Conservation (phyloP, 2,113 vertebrate genomes). For the Colius striatus region DNA sequence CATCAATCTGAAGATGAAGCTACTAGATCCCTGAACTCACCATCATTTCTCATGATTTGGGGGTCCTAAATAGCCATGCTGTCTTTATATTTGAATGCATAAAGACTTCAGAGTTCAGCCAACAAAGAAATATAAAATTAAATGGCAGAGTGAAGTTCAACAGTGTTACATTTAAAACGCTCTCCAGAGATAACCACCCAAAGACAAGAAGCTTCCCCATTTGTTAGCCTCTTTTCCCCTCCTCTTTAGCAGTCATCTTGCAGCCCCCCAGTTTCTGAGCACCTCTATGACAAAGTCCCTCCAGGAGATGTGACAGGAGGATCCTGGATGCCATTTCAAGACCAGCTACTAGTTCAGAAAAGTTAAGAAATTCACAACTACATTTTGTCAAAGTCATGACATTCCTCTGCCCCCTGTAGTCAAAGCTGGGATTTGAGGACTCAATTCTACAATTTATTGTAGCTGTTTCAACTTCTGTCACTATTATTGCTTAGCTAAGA, state of each 20-base stretch:
- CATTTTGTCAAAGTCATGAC: background rate
- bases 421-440: background rate
- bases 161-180: background rate
- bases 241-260: background rate
- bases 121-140: background rate
- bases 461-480: background rate
- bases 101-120: conserved; percentile 22
- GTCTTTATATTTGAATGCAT: background rate
- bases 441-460: background rate
- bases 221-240: background rate
- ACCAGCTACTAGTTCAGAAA: background rate
- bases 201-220: background rate
- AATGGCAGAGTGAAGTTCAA: background rate
- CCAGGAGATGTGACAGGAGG: background rate
- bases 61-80: background rate
- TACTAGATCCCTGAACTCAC: conserved; percentile 16
- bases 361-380: background rate
- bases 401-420: background rate
- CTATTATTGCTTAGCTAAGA: background rate
- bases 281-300: background rate
- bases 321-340: background rate
- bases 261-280: background rate
- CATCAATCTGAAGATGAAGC: background rate
- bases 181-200: background rate
- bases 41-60: background rate